Percentiles rank a stretch among this genome's conserved stretches.
Evolutionary conservation across 2,113 vertebrate species (phyloP).

Genomic region (Hystrix brachyura): DNA sequence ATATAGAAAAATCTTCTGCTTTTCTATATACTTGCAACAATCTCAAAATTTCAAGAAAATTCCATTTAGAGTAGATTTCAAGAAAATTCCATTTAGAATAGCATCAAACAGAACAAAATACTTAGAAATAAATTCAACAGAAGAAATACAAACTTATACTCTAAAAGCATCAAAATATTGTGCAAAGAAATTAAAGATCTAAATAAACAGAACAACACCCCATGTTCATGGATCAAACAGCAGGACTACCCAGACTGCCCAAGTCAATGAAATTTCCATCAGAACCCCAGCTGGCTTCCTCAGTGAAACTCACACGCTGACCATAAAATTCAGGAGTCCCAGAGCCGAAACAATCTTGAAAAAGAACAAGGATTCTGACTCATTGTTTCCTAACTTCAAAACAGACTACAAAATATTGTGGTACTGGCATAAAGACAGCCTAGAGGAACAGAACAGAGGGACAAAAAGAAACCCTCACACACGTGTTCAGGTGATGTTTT

Average conservation of each 20-base stretch:
- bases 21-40: background rate
- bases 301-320: background rate
- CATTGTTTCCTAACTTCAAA: background rate
- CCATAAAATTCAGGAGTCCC: background rate
- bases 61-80: background rate
- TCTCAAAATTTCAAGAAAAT: background rate
- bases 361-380: background rate
- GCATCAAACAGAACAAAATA: background rate
- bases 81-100: background rate
- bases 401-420: rapidly evolving
- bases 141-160: background rate
- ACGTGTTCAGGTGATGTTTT: rapidly evolving
- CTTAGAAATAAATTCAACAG: background rate
- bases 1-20: rapidly evolving
- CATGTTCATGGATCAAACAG: background rate
- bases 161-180: background rate
- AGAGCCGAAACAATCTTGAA: background rate
- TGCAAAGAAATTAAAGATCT: background rate
- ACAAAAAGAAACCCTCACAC: background rate
- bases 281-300: background rate
- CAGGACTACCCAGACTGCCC: no score
- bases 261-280: no score
- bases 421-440: no score
- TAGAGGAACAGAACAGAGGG: background rate
- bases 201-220: background rate